Conservation (phyloP, 2,797 vertebrate species). For the Pseudochirops cupreus region DNA sequence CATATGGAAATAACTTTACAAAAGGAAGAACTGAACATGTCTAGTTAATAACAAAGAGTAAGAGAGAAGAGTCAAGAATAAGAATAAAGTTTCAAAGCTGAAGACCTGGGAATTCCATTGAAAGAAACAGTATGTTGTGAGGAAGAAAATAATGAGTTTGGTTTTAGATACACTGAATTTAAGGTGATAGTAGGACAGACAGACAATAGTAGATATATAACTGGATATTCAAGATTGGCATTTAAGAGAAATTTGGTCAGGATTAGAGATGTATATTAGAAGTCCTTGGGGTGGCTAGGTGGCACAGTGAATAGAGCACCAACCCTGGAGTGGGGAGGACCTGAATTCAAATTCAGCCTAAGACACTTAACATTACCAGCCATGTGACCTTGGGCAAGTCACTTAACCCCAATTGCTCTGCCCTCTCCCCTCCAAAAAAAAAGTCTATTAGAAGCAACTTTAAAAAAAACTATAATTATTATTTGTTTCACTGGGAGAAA, state of each 20-base stretch:
- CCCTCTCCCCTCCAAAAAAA: too few relatives aligned
- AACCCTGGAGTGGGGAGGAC: too few relatives aligned
- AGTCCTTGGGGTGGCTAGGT: not conserved
- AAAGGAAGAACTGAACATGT: constrained; percentile 25
- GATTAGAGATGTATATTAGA: constrained; percentile 19
- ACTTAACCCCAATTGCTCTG: too few relatives aligned
- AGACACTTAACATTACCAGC: too few relatives aligned
- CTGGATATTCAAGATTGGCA: not conserved
- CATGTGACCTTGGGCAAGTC: too few relatives aligned
- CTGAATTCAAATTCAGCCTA: too few relatives aligned
- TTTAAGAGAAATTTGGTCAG: constrained; percentile 32
- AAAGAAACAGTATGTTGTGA: not conserved
- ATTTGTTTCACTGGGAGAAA: constrained; percentile 43
- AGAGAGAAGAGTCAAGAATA: constrained; percentile 17
- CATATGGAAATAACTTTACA: constrained; percentile 20
- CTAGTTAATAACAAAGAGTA: not conserved
- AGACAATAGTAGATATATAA: constrained; percentile 35
- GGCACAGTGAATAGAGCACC: too few relatives aligned
- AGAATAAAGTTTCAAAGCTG: constrained; percentile 31
- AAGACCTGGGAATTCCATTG: not conserved
- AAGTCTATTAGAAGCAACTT: constrained; percentile 37
- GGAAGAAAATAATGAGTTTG: constrained; percentile 26
- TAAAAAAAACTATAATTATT: constrained; percentile 35
- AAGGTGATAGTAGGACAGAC: constrained; percentile 27
- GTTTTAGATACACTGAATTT: constrained; percentile 18